Evolutionary conservation across 1,140 invertebrate species (phyloP).

Genomic region (fruit fly (Drosophila melanogaster)): Release_6_plus_ISO1_MT NT_033779.5:18426001-18426500

Average conservation of each 20-base stretch:
- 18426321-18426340: neutral
- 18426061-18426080: conserved; percentile 79
- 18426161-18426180: conserved; percentile 63
- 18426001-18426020: conserved; percentile 60
- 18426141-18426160: conserved; percentile 39
- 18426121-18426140: conserved; percentile 11
- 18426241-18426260: conserved; percentile 82
- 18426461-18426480: conserved; percentile 19
- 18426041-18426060: conserved; percentile 64
- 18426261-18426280: conserved; percentile 72
- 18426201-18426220: conserved; percentile 75
- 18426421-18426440: conserved; percentile 71
- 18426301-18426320: no score
- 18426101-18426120: neutral
- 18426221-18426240: conserved; percentile 57
- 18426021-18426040: conserved; percentile 76
- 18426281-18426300: no score
- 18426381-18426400: conserved; percentile 72
- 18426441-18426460: conserved; percentile 22
- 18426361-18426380: conserved; percentile 75
- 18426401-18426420: conserved; percentile 75
- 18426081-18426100: neutral
- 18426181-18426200: conserved; percentile 82
- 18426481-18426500: conserved; percentile 19
- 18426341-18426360: conserved; percentile 41